These are phyloP conservation scores for Drosophila buzzatii DNA, from an alignment of 2,888 invertebrate genomes.

Conservation along the genomic window DNA sequence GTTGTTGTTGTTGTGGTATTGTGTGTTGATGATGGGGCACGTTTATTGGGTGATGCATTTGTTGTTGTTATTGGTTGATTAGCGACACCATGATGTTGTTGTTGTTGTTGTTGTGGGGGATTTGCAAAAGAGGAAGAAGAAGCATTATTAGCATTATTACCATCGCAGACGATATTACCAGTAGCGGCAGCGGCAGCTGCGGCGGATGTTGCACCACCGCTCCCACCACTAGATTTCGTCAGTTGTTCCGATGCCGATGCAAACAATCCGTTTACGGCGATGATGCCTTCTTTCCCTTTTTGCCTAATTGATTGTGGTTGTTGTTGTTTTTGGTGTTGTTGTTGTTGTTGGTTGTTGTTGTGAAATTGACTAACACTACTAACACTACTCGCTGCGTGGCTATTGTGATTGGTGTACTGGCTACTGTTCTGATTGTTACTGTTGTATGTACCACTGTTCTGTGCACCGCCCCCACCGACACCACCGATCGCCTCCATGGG, in stretches of 20 bases:
- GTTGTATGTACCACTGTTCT: conserved; percentile 54
- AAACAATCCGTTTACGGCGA: conserved; percentile 73
- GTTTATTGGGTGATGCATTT: conserved; percentile 74
- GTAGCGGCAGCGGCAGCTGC: conserved; percentile 83
- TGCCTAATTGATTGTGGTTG: conserved; percentile 81
- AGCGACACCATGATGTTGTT: conserved; percentile 84
- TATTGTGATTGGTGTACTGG: conserved; percentile 51
- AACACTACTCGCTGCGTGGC: conserved; percentile 76
- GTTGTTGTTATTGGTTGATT: conserved; percentile 63
- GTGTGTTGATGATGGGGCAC: conserved; percentile 76
- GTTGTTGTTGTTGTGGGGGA: conserved; percentile 84
- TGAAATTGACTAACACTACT: conserved; percentile 72
- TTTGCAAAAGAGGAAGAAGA: conserved; percentile 88
- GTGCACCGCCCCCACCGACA: conserved; percentile 46
- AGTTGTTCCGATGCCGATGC: conserved; percentile 76
- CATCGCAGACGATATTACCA: conserved; percentile 86
- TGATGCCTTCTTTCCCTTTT: conserved; percentile 85
- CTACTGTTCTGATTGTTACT: conserved; percentile 43
- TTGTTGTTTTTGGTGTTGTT: conserved; percentile 49
- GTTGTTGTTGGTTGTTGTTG: conserved; percentile 36
- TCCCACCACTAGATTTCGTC: conserved; percentile 84
- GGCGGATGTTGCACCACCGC: conserved; percentile 70
- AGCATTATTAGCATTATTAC: conserved; percentile 87
- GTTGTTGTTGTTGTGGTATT: conserved; percentile 71
- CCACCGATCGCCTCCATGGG: conserved; percentile 73